Evolutionary conservation across 2,113 vertebrate species (phyloP).

Genomic region (Stigmatopora argus): DNA sequence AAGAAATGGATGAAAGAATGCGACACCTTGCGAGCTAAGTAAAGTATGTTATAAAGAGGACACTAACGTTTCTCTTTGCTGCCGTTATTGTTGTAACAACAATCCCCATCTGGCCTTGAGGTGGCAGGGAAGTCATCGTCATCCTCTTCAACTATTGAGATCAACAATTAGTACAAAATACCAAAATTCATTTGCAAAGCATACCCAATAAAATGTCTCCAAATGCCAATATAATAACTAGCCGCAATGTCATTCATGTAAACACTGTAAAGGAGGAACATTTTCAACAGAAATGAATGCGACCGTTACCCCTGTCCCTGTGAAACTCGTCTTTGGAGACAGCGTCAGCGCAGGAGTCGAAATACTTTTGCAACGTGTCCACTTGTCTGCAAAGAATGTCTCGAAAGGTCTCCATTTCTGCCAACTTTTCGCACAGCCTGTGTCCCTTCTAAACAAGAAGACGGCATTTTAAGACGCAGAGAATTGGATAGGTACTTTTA

Average conservation of each 20-base stretch:
- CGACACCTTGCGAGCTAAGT: neutral
- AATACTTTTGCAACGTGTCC: constrained; percentile 74
- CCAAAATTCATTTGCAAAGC: neutral
- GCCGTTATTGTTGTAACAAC: constrained; percentile 85
- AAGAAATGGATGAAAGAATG: neutral
- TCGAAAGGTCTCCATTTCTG: constrained; percentile 98
- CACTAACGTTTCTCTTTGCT: constrained; percentile 92
- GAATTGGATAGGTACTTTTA: neutral
- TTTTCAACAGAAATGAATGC: neutral
- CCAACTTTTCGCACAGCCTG: constrained; percentile 91
- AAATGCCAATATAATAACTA: neutral
- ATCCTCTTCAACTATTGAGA: constrained; percentile 84
- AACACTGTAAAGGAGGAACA: neutral
- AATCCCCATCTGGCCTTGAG: constrained; percentile 80
- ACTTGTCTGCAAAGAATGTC: constrained; percentile 84
- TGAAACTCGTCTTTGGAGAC: constrained; percentile 93
- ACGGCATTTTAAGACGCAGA: neutral
- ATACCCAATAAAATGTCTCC: neutral
- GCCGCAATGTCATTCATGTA: neutral
- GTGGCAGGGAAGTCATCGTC: constrained; percentile 85
- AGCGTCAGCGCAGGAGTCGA: constrained; percentile 79
- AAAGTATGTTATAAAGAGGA: neutral
- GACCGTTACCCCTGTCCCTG: constrained; percentile 83
- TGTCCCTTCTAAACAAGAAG: constrained; percentile 81
- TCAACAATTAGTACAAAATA: constrained; percentile 8